Conservation (phyloP, 2,113 vertebrate genomes). For the Caretta caretta region DNA sequence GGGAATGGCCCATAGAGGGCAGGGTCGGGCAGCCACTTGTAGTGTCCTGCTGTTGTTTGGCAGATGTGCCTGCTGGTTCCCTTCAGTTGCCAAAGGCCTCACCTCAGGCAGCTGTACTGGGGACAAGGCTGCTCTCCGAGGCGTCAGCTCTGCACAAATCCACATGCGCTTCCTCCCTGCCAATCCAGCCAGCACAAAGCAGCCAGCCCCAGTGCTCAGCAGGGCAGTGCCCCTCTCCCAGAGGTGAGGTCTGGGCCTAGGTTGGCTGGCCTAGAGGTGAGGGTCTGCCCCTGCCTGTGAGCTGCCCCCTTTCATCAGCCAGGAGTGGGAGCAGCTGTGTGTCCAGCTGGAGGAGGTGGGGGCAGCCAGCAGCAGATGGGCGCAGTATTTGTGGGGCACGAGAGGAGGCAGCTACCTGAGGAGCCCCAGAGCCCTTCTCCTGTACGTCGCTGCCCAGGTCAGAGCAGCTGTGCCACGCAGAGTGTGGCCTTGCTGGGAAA, state of each 20-base stretch:
- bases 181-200: not conserved
- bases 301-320: not conserved
- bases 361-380: not conserved
- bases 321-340: not conserved
- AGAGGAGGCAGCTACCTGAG: not conserved
- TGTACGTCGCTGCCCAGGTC: not conserved
- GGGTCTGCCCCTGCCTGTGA: not conserved
- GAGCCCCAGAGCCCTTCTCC: no score
- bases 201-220: not conserved
- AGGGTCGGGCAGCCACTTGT: not conserved
- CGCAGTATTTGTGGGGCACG: not conserved
- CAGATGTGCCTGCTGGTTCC: not conserved
- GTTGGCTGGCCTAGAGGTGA: not conserved
- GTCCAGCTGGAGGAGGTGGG: not conserved
- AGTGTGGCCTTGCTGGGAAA: not conserved
- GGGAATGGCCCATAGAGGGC: not conserved
- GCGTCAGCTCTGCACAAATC: no score
- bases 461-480: not conserved
- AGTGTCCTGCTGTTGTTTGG: not conserved
- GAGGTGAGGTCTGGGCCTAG: not conserved
- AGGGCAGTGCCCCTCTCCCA: not conserved
- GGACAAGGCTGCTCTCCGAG: no score
- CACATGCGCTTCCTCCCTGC: no score
- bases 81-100: not conserved
- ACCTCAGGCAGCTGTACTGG: not conserved